phyloP scores from a whole-genome alignment of 1,140 invertebrate genomes.

The Dendrolimus punctatus region DNA sequence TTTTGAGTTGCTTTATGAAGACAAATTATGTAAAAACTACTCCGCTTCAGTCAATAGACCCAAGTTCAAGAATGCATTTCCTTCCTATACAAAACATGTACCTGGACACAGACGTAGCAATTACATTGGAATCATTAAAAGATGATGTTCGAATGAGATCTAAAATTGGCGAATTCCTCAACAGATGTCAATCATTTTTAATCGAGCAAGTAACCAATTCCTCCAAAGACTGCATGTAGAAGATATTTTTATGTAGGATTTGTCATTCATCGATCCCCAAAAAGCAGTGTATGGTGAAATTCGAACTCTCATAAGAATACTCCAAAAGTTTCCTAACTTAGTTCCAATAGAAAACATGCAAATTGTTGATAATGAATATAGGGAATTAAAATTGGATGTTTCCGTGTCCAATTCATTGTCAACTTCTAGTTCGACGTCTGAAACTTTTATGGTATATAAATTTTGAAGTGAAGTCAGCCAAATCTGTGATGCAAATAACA shows the following conservation, averaged over 20 bases:
- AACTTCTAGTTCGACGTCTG: no score
- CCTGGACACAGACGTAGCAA: slow-evolving; percentile 3
- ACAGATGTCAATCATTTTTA: not conserved
- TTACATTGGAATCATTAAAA: slow-evolving; percentile 1
- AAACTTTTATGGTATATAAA: slow-evolving; percentile 3
- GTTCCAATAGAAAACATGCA: slow-evolving; percentile 6
- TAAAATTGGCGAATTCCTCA: slow-evolving; percentile 3
- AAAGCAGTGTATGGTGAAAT: slow-evolving; percentile 5
- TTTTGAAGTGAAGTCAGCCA: slow-evolving; percentile 6
- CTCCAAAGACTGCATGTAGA: slow-evolving; percentile 1
- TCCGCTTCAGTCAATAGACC: slow-evolving; percentile 5
- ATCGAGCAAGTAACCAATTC: slow-evolving; percentile 2
- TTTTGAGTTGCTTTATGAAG: slow-evolving; percentile 10
- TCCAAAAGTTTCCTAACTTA: slow-evolving; percentile 9
- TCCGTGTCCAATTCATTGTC: no score
- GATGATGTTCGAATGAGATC: slow-evolving; percentile 3
- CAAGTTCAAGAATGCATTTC: slow-evolving; percentile 5
- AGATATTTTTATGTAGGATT: slow-evolving; percentile 3
- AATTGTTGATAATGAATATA: slow-evolving; percentile 11
- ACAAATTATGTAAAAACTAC: slow-evolving; percentile 8
- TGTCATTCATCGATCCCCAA: slow-evolving; percentile 7
- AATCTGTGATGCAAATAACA: slow-evolving; percentile 6
- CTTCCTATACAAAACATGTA: slow-evolving; percentile 3
- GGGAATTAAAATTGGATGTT: slow-evolving; percentile 6
- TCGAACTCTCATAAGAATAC: slow-evolving; percentile 5